Conservation (phyloP, 2,797 vertebrate species). For the Gallirallus australis region DNA sequence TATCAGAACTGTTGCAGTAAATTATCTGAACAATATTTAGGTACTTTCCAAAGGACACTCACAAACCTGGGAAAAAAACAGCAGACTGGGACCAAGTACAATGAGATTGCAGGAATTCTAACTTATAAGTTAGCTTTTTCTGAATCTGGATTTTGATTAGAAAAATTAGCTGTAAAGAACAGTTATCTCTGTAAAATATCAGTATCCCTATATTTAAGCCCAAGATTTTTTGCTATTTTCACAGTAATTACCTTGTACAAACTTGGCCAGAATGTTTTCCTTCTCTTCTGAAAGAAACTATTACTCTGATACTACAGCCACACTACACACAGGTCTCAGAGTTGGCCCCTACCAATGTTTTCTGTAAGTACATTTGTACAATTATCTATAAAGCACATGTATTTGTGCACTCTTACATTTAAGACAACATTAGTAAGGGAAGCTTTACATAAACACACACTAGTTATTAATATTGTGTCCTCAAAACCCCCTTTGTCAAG, state of each 20-base stretch:
- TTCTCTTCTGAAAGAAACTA: background rate
- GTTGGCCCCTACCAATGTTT: background rate
- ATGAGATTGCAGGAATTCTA: background rate
- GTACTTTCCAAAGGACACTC: background rate
- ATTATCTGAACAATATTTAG: background rate
- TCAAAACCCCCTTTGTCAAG: constrained; percentile 19
- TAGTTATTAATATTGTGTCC: background rate
- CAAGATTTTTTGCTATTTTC: background rate
- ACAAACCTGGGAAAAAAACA: background rate
- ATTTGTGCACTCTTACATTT: background rate
- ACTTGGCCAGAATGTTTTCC: background rate
- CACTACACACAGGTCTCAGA: background rate
- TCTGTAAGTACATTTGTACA: background rate
- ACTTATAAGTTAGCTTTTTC: background rate
- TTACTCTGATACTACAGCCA: background rate
- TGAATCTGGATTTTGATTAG: background rate
- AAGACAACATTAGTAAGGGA: background rate
- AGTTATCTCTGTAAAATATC: background rate
- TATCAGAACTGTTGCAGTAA: background rate
- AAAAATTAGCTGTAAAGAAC: background rate
- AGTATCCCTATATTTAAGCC: background rate
- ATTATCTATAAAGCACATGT: background rate
- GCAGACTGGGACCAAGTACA: background rate
- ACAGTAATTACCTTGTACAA: background rate
- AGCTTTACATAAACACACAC: background rate